Evolutionary conservation across 2,888 invertebrate species (phyloP), one percentile per base, ranked within the genome.

Genomic region (Drosophila anomalipes): DNA sequence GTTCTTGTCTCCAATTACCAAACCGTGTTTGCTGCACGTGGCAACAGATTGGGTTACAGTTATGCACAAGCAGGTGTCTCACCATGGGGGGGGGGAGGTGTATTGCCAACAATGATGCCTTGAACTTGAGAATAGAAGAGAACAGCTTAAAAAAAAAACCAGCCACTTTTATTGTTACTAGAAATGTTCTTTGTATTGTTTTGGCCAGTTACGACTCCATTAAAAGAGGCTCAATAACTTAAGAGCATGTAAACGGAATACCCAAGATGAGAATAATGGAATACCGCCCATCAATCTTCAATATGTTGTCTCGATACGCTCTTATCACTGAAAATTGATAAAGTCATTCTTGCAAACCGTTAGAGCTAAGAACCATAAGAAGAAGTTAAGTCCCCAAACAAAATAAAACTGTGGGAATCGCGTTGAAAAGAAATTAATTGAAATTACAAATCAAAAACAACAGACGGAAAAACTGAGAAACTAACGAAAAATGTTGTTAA

Each of bases 1-100:
- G 79, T 79, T 79, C 79, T 79, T 61, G 79, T 79, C 63, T 79
- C 79, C 72, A 70, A 76, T 79, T 79, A 79, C 79, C 72, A 78
- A 79, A 69, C 71, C 69, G 39, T 58, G 56, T 41, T 57, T 57
- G 79, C 70, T 81, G 81, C 84, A 84, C 84, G 84, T 84, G 84
- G 82, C 84, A 70, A 59, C 53, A 35, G 79, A 75, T 79, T 66
- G 68, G 68, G 62, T 79, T 79, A 79, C 78, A 70, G 75, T 69
- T 75, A 79, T 47, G 35, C 47, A 47, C 57, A 66, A 65, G 44
- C 75, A 67, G 75, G 75, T 70, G 63, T 22, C 22, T n/a, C 12
- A 32, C 28, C 6, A 30, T 30, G 10, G 16, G 16, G 1, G 9
- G 26, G 26, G 14, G 19, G 14, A 37, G 19, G 0, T 12, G 39